Evolutionary conservation across 2,113 vertebrate genomes (phyloP).

Genomic region (Zosterops hypoxanthus): DNA sequence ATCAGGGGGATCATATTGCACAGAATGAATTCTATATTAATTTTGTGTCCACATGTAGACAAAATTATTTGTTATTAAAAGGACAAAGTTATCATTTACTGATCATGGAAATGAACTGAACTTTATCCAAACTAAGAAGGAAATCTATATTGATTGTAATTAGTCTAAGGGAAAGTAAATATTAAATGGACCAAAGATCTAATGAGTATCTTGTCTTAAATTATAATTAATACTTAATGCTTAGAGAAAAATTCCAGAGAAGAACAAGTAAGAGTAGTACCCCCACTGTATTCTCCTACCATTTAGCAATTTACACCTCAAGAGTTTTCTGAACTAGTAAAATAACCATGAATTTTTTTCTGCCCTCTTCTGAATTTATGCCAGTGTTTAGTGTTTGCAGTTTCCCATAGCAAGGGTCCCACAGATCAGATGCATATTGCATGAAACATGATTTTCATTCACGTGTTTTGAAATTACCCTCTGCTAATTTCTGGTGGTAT

Average conservation of each 20-base stretch:
- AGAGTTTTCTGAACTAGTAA: neutral
- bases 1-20: neutral
- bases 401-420: neutral
- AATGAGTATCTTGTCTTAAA: neutral
- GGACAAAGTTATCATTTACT: neutral
- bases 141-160: neutral
- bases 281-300: neutral
- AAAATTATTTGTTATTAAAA: neutral
- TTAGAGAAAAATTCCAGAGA: neutral
- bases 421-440: neutral
- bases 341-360: neutral
- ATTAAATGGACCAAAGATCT: neutral
- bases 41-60: neutral
- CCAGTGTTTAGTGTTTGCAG: neutral
- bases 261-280: neutral
- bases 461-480: neutral
- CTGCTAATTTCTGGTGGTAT: neutral
- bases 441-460: neutral
- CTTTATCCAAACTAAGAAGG: neutral
- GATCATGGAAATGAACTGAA: neutral
- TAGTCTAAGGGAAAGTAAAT: neutral
- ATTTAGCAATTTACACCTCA: neutral
- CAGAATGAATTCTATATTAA: neutral
- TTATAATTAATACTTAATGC: neutral
- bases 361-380: neutral